phyloP scores from a whole-genome alignment of 2,888 invertebrate genomes.

The Dynastes tityus region DNA sequence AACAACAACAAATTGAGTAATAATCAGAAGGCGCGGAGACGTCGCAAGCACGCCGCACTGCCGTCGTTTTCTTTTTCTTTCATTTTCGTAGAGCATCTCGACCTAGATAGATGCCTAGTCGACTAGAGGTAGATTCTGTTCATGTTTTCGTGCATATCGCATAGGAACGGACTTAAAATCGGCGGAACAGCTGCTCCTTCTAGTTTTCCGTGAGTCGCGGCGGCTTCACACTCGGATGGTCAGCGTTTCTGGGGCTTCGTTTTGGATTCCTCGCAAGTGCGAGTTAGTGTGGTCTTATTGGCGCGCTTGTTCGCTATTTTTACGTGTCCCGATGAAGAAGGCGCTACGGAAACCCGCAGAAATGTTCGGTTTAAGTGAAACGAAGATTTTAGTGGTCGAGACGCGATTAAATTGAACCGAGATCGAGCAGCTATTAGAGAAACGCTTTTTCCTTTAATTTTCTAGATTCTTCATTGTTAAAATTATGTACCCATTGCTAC shows the following conservation, averaged over 20 bases:
- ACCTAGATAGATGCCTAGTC: constrained; percentile 7
- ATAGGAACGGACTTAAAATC: not conserved
- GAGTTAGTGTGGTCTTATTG: constrained; percentile 30
- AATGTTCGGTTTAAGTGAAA: constrained; percentile 18
- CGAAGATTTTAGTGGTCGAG: constrained; percentile 31
- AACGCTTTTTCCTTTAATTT: not conserved
- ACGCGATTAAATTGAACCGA: constrained; percentile 22
- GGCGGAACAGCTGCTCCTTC: constrained; percentile 32
- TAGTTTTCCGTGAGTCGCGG: not conserved
- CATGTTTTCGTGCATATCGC: constrained; percentile 29
- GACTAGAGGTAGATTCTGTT: not conserved
- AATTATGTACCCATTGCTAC: constrained; percentile 8
- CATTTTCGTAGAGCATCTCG: constrained; percentile 39
- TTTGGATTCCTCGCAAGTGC: constrained; percentile 40
- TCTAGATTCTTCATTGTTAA: not conserved
- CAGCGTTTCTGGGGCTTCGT: constrained; percentile 41
- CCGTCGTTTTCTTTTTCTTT: constrained; percentile 35
- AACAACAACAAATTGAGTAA: constrained; percentile 34
- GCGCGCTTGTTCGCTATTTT: constrained; percentile 39
- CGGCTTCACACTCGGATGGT: constrained; percentile 41
- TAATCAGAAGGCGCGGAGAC: constrained; percentile 35
- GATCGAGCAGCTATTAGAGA: not conserved
- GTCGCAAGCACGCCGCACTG: constrained; percentile 9
- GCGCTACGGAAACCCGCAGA: constrained; percentile 8
- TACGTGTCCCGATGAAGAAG: constrained; percentile 30